These are phyloP conservation scores for Dynastes grantii DNA, from an alignment of 2,888 invertebrate genomes.

Conservation along the genomic window DNA sequence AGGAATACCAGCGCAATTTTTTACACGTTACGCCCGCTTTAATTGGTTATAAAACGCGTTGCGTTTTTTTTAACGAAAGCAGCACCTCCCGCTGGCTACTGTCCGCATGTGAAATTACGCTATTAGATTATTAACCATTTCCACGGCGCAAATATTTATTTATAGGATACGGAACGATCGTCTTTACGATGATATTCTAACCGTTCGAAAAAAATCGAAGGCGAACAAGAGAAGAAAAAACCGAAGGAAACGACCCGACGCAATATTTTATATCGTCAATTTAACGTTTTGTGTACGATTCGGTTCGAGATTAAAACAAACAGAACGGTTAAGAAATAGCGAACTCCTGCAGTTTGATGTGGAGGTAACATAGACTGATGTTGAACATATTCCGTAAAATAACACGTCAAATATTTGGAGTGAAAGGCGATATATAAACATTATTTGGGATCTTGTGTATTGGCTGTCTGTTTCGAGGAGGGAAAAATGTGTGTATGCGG, in stretches of 20 bases:
- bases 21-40: conserved; percentile 43
- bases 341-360: conserved; percentile 56
- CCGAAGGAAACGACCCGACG: conserved; percentile 24
- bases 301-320: conserved; percentile 50
- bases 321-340: conserved; percentile 52
- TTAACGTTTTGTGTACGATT: conserved; percentile 49
- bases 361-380: conserved; percentile 53
- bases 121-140: conserved; percentile 40
- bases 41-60: conserved; percentile 40
- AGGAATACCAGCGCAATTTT: conserved; percentile 42
- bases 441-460: conserved; percentile 20
- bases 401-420: conserved; percentile 46
- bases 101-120: conserved; percentile 31
- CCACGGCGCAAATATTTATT: conserved; percentile 41
- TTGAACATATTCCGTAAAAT: conserved; percentile 54
- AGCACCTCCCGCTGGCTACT: conserved; percentile 1
- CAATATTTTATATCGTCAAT: conserved; percentile 47
- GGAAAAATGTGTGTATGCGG: background rate
- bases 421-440: conserved; percentile 44
- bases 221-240: conserved; percentile 1
- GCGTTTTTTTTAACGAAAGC: background rate
- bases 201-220: conserved; percentile 26
- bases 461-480: conserved; percentile 2
- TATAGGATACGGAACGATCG: conserved; percentile 32
- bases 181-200: background rate